phyloP scores from a whole-genome alignment of 2,113 vertebrate species.

The Seriola dumerili region DNA sequence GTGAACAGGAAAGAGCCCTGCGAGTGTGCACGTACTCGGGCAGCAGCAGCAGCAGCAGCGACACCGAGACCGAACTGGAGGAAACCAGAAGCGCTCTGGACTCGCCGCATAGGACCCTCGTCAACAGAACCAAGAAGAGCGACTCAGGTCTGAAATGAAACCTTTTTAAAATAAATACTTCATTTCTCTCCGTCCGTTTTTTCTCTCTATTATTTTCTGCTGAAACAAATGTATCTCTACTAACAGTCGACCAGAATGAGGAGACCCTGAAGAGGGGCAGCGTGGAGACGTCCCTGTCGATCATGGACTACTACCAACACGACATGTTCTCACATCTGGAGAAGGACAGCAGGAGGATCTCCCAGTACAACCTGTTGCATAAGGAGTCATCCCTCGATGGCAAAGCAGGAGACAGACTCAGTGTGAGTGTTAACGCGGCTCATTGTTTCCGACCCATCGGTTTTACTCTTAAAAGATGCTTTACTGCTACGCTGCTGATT shows the following conservation, averaged over 20 bases:
- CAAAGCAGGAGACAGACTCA: conserved; percentile 57
- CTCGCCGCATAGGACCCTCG: conserved; percentile 55
- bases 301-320: conserved; percentile 77
- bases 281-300: conserved; percentile 64
- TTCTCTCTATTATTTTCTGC: not conserved
- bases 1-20: conserved; percentile 63
- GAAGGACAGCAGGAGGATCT: conserved; percentile 66
- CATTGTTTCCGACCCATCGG: not conserved
- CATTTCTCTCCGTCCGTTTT: not conserved
- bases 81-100: conserved; percentile 23
- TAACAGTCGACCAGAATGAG: conserved; percentile 59
- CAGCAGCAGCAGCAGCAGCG: conserved; percentile 77
- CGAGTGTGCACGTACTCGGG: conserved; percentile 70
- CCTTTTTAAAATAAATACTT: not conserved
- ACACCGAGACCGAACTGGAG: conserved; percentile 68
- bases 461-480: conserved; percentile 5
- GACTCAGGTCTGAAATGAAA: conserved; percentile 60
- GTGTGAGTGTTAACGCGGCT: conserved; percentile 63
- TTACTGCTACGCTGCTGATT: conserved; percentile 32
- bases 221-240: too few relatives aligned
- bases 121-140: conserved; percentile 43
- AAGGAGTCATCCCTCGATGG: conserved; percentile 52
- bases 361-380: conserved; percentile 73
- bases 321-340: conserved; percentile 70
- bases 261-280: conserved; percentile 73